phyloP scores from a whole-genome alignment of 2,797 vertebrate species.

The Cyprinella venusta region DNA sequence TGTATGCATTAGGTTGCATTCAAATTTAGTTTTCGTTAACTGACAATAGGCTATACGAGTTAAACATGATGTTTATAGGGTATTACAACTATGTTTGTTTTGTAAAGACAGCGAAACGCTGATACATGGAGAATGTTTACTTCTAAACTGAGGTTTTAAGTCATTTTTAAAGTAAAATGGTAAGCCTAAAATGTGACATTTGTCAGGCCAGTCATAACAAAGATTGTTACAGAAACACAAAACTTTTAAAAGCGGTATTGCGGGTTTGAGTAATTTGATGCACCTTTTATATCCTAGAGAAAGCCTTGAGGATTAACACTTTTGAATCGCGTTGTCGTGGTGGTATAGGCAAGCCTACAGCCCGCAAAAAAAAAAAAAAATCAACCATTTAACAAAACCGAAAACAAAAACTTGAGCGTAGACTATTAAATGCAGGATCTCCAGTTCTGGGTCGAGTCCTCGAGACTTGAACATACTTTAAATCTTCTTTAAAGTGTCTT shows the following conservation, averaged over 20 bases:
- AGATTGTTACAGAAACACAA: slow-evolving; percentile 70
- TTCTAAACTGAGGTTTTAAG: not conserved
- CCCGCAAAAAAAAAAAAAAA: not conserved
- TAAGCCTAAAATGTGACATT: slow-evolving; percentile 10
- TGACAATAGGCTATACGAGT: not conserved
- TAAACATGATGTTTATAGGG: not conserved
- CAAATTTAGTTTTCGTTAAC: not conserved
- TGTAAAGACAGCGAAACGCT: not conserved
- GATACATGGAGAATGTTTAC: not conserved
- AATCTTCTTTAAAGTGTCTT: not conserved
- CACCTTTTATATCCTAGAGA: slow-evolving; percentile 67
- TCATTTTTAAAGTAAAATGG: not conserved
- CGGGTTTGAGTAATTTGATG: slow-evolving; percentile 66
- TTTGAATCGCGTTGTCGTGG: slow-evolving; percentile 1
- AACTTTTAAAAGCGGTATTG: slow-evolving; percentile 60
- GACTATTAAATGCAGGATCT: not conserved
- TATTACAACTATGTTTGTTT: not conserved
- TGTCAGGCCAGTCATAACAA: slow-evolving; percentile 80
- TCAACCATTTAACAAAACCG: not conserved
- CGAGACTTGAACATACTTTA: not conserved
- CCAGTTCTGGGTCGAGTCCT: not conserved
- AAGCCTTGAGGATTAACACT: slow-evolving; percentile 77
- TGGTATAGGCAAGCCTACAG: not conserved
- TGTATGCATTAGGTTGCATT: not conserved
- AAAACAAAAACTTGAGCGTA: not conserved